Conservation (phyloP, 2,113 vertebrate genomes). For the Lampris incognitus region DNA sequence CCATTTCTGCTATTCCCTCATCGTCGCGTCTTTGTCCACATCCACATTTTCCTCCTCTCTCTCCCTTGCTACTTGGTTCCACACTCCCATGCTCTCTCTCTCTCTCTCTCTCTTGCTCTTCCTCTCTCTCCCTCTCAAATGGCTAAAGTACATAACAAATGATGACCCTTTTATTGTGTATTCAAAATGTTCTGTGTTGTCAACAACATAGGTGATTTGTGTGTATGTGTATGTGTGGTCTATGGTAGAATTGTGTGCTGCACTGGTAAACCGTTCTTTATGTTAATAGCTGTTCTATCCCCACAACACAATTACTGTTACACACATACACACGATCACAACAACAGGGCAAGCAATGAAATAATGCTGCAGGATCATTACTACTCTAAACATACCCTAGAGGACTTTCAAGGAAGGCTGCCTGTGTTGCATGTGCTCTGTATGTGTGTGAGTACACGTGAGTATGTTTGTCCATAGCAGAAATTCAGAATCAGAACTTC, state of each 20-base stretch:
- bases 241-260: conserved; percentile 38
- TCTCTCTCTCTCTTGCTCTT: conserved; percentile 10
- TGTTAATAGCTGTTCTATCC: conserved; percentile 50
- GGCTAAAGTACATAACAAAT: conserved; percentile 59
- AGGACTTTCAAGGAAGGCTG: conserved; percentile 5
- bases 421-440: neutral
- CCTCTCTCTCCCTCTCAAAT: conserved; percentile 38
- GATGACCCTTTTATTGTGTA: conserved; percentile 59
- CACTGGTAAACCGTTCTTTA: conserved; percentile 62
- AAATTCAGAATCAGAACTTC: no score
- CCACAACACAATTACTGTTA: conserved; percentile 27
- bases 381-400: conserved; percentile 56
- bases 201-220: conserved; percentile 65
- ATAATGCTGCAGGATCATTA: conserved; percentile 58
- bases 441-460: conserved; percentile 1
- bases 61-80: conserved; percentile 8
- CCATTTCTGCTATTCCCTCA: conserved; percentile 1
- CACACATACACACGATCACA: conserved; percentile 27
- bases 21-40: conserved; percentile 16
- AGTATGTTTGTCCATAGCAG: neutral
- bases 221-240: conserved; percentile 17
- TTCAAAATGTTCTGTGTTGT: conserved; percentile 50
- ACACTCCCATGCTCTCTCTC: neutral
- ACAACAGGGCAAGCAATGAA: conserved; percentile 23
- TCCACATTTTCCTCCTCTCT: conserved; percentile 38